Evolutionary conservation across 1,140 invertebrate species (phyloP).

Genomic region (Oreohelix idahoensis): DNA sequence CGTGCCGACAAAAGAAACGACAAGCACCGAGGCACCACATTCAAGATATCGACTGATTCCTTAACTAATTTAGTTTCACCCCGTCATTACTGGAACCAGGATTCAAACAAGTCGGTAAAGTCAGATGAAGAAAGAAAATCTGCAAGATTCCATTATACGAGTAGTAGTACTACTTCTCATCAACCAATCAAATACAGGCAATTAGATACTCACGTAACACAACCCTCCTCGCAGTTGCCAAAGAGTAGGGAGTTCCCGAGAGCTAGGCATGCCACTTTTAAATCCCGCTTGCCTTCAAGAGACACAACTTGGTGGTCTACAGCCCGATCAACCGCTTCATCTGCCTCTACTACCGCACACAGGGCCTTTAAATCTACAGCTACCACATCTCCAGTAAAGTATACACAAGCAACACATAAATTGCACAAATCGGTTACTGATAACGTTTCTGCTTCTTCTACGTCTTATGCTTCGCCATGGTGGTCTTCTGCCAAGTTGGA

Average conservation of each 20-base stretch:
- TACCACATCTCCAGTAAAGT: neutral
- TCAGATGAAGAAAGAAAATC: too few relatives aligned
- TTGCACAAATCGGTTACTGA: neutral
- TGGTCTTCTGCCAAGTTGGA: neutral
- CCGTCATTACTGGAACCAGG: too few relatives aligned
- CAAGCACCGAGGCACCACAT: neutral
- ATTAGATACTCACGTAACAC: neutral
- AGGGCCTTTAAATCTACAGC: neutral
- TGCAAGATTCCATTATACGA: neutral
- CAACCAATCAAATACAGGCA: neutral
- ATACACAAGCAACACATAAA: neutral
- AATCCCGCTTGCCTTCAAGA: neutral
- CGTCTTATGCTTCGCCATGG: neutral
- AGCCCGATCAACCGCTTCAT: neutral
- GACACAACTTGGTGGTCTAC: neutral
- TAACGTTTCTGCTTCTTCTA: neutral
- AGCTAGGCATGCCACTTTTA: neutral
- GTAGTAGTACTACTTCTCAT: neutral
- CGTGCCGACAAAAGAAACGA: neutral
- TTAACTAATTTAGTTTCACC: too few relatives aligned
- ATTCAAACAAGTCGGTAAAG: too few relatives aligned
- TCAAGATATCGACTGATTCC: constrained; percentile 2
- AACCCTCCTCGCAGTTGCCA: neutral
- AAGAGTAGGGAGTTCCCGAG: neutral
- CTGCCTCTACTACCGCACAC: neutral